Evolutionary conservation across 1,140 invertebrate species (phyloP), one percentile per base, ranked within the genome.

Genomic region (Drosophila miranda): DNA sequence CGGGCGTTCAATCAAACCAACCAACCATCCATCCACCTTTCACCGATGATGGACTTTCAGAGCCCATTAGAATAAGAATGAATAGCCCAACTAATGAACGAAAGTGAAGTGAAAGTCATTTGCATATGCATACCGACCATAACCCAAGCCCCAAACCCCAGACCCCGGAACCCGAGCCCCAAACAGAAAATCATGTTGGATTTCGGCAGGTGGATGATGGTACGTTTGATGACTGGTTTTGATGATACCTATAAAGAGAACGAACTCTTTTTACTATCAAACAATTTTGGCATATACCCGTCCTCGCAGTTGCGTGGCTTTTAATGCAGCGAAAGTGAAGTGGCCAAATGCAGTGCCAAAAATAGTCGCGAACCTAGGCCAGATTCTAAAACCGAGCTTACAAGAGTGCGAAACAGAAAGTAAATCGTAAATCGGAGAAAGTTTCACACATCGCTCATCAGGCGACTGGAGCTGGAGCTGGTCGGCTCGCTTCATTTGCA

Each of bases 91-190:
- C 67, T 78, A 87, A 82, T 75, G 75, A 87, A 87, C 42, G 82
- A 87, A 87, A 87, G 82, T 87, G 67, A 87, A 87, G 82, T 87
- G 82, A 87, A 87, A 87, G 83, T 75, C 48, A 87, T 86, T 86
- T 87, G 81, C 81, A 84, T 84, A 84, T 62, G 62, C 62, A 48
- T 43, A 42, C 28, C 16, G 13, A 19, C 6, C 21, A 61, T 48
- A 54, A n/a, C 26, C 11, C 21, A 16, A 64, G 21, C 30, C 42
- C 5, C 19, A 5, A 30, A 3, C 28, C 28, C 44, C 19, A 2
- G 19, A 19, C 1, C 19, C 23, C 21, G 21, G 2, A 23, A 0
- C 0, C 16, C 19, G 43, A 45, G 70, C 19, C 16, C 28, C 1
- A 23, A 48, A 30, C 48, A 26, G 8, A 66, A 55, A 56, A 19